These are phyloP conservation scores for Sipunculus nudus DNA, from an alignment of 2,888 invertebrate species.

Conservation along the genomic window DNA sequence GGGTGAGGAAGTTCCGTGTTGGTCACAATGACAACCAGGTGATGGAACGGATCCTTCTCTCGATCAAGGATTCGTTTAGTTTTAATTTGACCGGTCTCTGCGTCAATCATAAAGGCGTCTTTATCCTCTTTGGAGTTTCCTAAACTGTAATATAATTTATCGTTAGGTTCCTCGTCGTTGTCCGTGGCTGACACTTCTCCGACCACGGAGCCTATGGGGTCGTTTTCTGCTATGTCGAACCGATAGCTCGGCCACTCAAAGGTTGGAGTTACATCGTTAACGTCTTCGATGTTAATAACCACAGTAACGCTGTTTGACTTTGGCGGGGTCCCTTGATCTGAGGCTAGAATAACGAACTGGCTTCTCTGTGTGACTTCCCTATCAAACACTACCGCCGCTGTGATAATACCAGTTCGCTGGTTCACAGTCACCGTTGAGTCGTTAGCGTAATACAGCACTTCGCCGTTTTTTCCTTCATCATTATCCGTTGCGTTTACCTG, in stretches of 20 bases:
- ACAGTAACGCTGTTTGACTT: conserved; percentile 86
- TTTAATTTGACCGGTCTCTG: too few relatives aligned
- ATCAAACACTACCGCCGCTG: conserved; percentile 8
- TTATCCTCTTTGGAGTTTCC: too few relatives aligned
- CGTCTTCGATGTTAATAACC: conserved; percentile 27
- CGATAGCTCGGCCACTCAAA: conserved; percentile 28
- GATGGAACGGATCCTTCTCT: too few relatives aligned
- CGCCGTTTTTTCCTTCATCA: conserved; percentile 82
- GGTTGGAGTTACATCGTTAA: conserved; percentile 35
- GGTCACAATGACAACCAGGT: too few relatives aligned
- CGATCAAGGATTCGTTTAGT: too few relatives aligned
- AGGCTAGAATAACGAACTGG: conserved; percentile 77
- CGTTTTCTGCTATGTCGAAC: conserved; percentile 36
- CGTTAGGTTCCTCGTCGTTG: conserved; percentile 4
- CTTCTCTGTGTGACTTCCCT: conserved; percentile 7
- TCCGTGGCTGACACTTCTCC: conserved; percentile 15
- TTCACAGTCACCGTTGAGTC: conserved; percentile 6
- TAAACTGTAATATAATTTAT: too few relatives aligned
- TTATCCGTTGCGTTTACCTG: conserved; percentile 86
- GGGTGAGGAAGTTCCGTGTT: too few relatives aligned
- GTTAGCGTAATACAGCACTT: conserved; percentile 12
- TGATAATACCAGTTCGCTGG: conserved; percentile 2
- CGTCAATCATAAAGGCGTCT: too few relatives aligned
- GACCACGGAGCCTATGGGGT: conserved; percentile 10
- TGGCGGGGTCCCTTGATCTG: conserved; percentile 84